Base-by-base conservation (phyloP, 2,113 vertebrate genomes). In the Ceratotherium simum region DNA sequence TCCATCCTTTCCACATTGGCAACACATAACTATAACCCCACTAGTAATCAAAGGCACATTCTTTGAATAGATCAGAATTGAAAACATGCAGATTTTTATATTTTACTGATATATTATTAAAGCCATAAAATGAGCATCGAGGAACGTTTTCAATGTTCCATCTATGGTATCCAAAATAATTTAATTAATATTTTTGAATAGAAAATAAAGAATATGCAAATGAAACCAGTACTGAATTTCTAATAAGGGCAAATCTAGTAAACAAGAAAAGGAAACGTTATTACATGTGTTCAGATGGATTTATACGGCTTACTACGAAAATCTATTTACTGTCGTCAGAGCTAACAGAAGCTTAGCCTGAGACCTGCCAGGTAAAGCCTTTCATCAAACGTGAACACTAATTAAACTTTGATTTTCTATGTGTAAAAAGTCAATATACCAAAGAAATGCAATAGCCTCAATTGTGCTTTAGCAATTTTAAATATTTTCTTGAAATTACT, bases 381-480 rank as follows among this genome's bases (percentile, higher is more conserved):
- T 54, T 23, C 92, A 86, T 69, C 14, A 23, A 79, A 85, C 3
- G 33, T 70, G 69, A 73, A 46, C 64, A 25, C 0, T 31, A 86
- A 85, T 81, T 95, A 67, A 89, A 10, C 13, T 60, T 80, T 92
- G 83, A 54, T 90, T 89, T 92, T 85, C 54, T 83, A 8, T 75
- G 23, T 23, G 2, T 84, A 13, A 60, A 10, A 80, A 69, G 16
- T 54, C 46, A 89, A 13, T 62, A 79, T 25, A n/a, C 3, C 2
- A 70, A 89, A n/a, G 2, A 83, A 84, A 62, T 62, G 42, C 5
- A 83, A 58, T 67, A 39, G 12, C 7, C 75, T 84, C 39, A 85
- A 27, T 48, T 65, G 42, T 3, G 2, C 14, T 88, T 56, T 67
- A 83, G 9, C 11, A 94, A 64, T 75, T 48, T 65, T 51, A 67